Conservation (phyloP, 2,888 invertebrate species). For the Ecliptopera silaceata region DNA sequence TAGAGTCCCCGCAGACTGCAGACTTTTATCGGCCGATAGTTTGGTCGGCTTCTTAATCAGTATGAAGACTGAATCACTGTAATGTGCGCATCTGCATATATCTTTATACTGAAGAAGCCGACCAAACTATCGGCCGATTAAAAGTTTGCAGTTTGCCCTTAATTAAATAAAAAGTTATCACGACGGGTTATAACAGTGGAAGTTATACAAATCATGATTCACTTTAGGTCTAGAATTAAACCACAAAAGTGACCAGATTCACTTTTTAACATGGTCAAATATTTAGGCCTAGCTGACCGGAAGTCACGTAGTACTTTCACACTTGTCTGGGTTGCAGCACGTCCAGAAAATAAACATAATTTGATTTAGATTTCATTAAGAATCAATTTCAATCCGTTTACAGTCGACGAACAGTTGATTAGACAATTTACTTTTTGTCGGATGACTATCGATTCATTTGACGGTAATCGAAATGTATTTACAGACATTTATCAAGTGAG, state of each 20-base stretch:
- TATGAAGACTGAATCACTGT: no score
- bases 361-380: slow-evolving; percentile 49
- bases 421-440: slow-evolving; percentile 2
- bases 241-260: slow-evolving; percentile 1
- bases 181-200: no score
- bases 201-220: background rate
- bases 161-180: no score
- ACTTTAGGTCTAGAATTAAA: background rate
- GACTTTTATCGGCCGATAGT: no score
- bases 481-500: no score
- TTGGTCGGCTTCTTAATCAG: no score
- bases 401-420: slow-evolving; percentile 1
- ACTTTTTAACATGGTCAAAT: slow-evolving; percentile 30
- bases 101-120: no score
- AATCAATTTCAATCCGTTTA: slow-evolving; percentile 34
- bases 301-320: slow-evolving; percentile 53
- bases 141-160: no score
- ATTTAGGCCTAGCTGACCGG: slow-evolving; percentile 29
- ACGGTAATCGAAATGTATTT: no score
- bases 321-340: slow-evolving; percentile 44
- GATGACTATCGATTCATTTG: background rate
- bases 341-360: slow-evolving; percentile 45
- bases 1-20: no score
- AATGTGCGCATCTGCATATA: no score
- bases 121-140: no score